phyloP scores from a whole-genome alignment of 2,797 vertebrate species.

The Pampus argenteus region DNA sequence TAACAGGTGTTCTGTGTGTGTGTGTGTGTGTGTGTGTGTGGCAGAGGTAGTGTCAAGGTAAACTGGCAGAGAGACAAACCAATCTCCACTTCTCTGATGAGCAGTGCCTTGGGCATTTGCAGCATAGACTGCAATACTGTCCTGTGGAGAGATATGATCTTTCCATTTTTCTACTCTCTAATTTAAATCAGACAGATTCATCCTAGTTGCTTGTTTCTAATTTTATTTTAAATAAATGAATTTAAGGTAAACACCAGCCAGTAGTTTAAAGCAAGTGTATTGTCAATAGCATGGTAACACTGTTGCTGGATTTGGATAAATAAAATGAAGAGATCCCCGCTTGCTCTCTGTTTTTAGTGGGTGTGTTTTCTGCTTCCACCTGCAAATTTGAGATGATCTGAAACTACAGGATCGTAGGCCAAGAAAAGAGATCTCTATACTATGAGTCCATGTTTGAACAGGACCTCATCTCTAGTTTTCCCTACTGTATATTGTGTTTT shows the following conservation, averaged over 20 bases:
- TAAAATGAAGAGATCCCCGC: constrained; percentile 15
- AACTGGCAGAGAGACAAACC: constrained; percentile 67
- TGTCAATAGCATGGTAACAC: background rate
- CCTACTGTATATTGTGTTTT: background rate
- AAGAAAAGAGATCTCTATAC: constrained; percentile 25
- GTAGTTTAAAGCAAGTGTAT: background rate
- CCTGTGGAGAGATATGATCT: constrained; percentile 27
- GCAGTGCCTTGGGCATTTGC: constrained; percentile 51
- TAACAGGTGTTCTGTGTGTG: constrained; percentile 34
- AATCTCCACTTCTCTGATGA: constrained; percentile 60
- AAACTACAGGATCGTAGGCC: constrained; percentile 26
- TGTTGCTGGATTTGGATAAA: constrained; percentile 14
- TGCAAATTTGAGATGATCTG: constrained; percentile 30
- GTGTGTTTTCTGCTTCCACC: background rate
- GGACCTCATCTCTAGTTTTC: background rate
- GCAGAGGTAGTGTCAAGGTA: constrained; percentile 48
- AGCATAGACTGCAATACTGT: constrained; percentile 20
- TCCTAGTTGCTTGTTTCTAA: background rate
- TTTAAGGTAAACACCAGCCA: background rate
- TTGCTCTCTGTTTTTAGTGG: constrained; percentile 11
- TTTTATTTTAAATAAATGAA: constrained; percentile 9
- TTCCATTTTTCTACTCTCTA: constrained; percentile 14
- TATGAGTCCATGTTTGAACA: constrained; percentile 19
- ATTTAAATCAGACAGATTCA: constrained; percentile 12
- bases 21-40: background rate